Base-by-base conservation (phyloP, 35 echinoderm and acorn worm genomes). In the Heliocidaris erythrogramma region DNA sequence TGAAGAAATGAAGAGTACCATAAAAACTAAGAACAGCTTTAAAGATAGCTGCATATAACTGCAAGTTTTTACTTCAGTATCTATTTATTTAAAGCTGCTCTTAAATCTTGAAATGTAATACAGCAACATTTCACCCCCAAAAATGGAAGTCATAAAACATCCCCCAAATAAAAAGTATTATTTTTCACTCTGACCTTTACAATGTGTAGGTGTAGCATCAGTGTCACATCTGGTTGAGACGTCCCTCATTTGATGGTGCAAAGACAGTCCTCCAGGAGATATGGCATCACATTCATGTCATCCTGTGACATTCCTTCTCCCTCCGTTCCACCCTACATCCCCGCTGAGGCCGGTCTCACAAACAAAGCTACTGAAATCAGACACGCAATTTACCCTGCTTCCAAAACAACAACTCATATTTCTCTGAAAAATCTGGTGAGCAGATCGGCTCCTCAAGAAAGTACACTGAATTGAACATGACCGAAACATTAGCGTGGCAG, bases 391-490 rank as follows among this genome's bases (percentile, higher is more conserved):
- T 89, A 47, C 87, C 87, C 87, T 30, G 87, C 32, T 89, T 47
- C 87, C 87, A 89, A 89, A 89, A 89, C 87, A 89, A 47, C 87
- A 47, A 32, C 87, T 89, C 87, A 1, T 47, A 89, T 89, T 89
- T 89, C 87, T 89, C 87, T 89, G 87, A 89, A 89, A 42, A 89
- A 17, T 48, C 87, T 47, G 87, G 87, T 48, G 16, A n/a, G 31
- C 87, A 32, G 47, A 24, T 18, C 87, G 31, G 31, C 29, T 27
- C 42, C 87, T 89, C 31, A 89, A 42, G 11, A 89, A 89, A 89
- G 87, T 89, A 48, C 65, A 78, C 2, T 78, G 65, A 78, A 78
- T 78, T 78, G 65, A 21, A 78, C 65, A 78, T 78, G 65, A 78
- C 65, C 65, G 21, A 78, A 78, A 78, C 65, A n/a, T 42, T 42